Conservation (phyloP, 2,888 invertebrate species). For the Polydrusus pterygomalis region DNA sequence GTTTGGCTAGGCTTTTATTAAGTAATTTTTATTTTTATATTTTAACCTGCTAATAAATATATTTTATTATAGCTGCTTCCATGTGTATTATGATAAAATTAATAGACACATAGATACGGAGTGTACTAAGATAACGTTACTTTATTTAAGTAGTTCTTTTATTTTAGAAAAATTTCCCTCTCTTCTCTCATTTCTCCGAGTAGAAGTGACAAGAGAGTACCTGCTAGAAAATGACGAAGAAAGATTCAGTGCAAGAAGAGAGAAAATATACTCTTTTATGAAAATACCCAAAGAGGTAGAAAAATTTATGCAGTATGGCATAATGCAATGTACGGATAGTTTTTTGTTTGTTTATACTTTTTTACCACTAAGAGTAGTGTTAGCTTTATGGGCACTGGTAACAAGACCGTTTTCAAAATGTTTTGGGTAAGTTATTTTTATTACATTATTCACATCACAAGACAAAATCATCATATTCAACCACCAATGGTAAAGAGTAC, state of each 20-base stretch:
- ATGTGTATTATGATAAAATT: too few relatives aligned
- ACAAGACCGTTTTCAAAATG: constrained; percentile 84
- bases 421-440: constrained; percentile 77
- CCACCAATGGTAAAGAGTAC: too few relatives aligned
- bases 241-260: constrained; percentile 92
- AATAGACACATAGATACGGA: too few relatives aligned
- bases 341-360: constrained; percentile 98
- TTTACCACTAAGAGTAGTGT: constrained; percentile 91
- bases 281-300: constrained; percentile 95
- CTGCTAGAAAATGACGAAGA: constrained; percentile 96
- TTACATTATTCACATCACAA: not conserved
- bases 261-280: constrained; percentile 97
- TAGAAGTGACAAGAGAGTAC: constrained; percentile 95
- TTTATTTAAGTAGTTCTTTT: not conserved
- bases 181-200: constrained; percentile 83
- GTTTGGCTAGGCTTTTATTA: not conserved
- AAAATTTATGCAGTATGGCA: constrained; percentile 94
- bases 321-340: constrained; percentile 97
- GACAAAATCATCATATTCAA: not conserved
- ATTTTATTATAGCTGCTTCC: not conserved
- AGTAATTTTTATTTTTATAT: constrained; percentile 10
- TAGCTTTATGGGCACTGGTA: constrained; percentile 89
- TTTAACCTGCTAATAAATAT: constrained; percentile 8
- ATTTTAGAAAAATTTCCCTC: constrained; percentile 68
- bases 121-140: too few relatives aligned